Evolutionary conservation across 2,113 vertebrate species (phyloP).

Genomic region (Pachycephala philippinensis): DNA sequence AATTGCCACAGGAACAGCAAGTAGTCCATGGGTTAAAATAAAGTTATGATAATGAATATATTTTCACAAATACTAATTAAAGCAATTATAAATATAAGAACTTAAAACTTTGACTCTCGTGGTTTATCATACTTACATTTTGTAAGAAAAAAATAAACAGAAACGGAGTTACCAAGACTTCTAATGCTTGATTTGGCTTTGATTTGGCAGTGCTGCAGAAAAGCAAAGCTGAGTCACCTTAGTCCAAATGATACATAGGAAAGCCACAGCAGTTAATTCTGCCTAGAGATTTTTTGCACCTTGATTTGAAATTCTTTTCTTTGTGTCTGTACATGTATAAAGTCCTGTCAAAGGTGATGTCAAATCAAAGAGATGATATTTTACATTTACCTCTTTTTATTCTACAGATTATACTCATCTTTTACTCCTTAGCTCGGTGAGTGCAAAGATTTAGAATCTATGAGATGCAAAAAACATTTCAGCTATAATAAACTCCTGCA

Average conservation of each 20-base stretch:
- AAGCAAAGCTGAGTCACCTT: not conserved
- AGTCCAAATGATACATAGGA: not conserved
- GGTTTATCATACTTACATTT: not conserved
- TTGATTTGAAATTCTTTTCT: not conserved
- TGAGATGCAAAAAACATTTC: not conserved
- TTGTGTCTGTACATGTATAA: not conserved
- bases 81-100: not conserved
- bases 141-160: not conserved
- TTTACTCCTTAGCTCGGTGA: not conserved
- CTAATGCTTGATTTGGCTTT: not conserved
- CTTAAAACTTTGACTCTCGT: not conserved
- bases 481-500: not conserved
- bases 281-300: not conserved
- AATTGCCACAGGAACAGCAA: not conserved
- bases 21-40: not conserved
- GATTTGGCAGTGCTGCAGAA: not conserved
- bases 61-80: not conserved
- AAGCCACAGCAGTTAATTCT: not conserved
- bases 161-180: not conserved
- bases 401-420: not conserved
- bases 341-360: not conserved
- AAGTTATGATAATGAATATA: not conserved
- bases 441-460: not conserved
- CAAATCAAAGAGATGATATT: not conserved
- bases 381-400: not conserved